Evolutionary conservation across 2,888 invertebrate species (phyloP), one percentile per base, ranked within the genome.

Genomic region (Mermis nigrescens): DNA sequence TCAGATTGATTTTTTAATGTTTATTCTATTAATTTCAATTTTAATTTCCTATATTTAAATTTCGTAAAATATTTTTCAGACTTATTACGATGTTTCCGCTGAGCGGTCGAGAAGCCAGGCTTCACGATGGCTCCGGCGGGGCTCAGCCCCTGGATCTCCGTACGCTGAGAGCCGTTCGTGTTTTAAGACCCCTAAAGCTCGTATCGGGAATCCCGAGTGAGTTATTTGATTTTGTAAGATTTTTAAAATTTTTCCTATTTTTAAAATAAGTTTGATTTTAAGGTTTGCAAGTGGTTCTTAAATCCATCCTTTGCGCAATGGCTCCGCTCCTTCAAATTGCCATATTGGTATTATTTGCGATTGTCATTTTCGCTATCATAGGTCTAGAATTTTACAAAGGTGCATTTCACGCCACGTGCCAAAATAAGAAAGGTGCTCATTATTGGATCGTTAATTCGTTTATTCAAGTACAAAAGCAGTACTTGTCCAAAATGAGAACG

Each of bases 201-300:
- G 95, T 98, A 80, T 94, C 94, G 79, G 86, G 94, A 82, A 91
- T 98, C 81, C 94, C 95, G 86, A 95, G 95, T 98, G 89, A 92
- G 92, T 91, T 66, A n/a, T n/a, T n/a, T n/a, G n/a, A n/a, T n/a
- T n/a, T n/a, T n/a, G n/a, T n/a, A n/a, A n/a, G n/a, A n/a, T n/a
- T n/a, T n/a, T n/a, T n/a, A n/a, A n/a, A n/a, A n/a, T n/a, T n/a
- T n/a, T n/a, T n/a, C n/a, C n/a, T n/a, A n/a, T n/a, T 38, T 24
- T 48, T 7, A 24, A 48, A 48, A 48, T 24, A 48, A 48, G 24
- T 48, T 48, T 48, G 38, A 38, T 38, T 67, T 69, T 15, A 66
- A 98, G 95, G 95, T 84, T 84, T 98, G 80, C 98, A 98, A 84
- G 98, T 98, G 79, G 98, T 98, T 78, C 82, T 98, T 81, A 98